Conservation (phyloP, 2,888 invertebrate species). For the Eledona agricola region DNA sequence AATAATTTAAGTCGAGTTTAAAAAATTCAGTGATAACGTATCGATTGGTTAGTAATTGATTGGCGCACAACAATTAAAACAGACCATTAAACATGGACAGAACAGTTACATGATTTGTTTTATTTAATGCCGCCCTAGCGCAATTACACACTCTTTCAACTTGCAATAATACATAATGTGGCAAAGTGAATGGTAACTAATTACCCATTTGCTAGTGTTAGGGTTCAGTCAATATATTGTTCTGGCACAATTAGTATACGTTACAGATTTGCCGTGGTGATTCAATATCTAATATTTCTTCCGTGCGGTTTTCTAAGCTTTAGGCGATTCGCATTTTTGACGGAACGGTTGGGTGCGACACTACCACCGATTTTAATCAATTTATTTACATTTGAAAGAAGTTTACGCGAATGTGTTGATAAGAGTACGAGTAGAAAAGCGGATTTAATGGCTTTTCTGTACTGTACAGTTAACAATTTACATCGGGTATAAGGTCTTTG, state of each 20-base stretch:
- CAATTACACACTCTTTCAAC: conserved; percentile 34
- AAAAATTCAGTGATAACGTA: too few species aligned
- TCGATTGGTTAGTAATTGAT: conserved; percentile 5
- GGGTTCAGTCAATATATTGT: conserved; percentile 29
- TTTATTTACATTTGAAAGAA: conserved; percentile 13
- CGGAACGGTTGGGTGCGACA: conserved; percentile 11
- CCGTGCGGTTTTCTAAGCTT: conserved; percentile 24
- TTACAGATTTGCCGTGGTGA: conserved; percentile 19
- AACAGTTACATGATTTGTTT: conserved; percentile 32
- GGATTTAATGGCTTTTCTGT: conserved; percentile 16
- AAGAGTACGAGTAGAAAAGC: conserved; percentile 22
- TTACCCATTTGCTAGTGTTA: conserved; percentile 35
- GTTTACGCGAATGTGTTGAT: conserved; percentile 20
- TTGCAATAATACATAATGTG: conserved; percentile 36
- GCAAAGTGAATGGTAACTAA: conserved; percentile 40
- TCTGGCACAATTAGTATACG: conserved; percentile 22
- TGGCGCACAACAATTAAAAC: conserved; percentile 19
- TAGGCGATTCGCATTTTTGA: conserved; percentile 12
- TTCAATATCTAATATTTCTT: conserved; percentile 20
- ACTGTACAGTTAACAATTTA: conserved; percentile 30
- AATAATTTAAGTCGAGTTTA: too few species aligned
- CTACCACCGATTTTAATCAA: conserved; percentile 15
- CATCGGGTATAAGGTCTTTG: conserved; percentile 22
- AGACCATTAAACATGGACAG: conserved; percentile 18
- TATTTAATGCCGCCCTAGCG: conserved; percentile 30